phyloP scores from a whole-genome alignment of 1,140 invertebrate genomes.

The Drosophila sp. region DNA sequence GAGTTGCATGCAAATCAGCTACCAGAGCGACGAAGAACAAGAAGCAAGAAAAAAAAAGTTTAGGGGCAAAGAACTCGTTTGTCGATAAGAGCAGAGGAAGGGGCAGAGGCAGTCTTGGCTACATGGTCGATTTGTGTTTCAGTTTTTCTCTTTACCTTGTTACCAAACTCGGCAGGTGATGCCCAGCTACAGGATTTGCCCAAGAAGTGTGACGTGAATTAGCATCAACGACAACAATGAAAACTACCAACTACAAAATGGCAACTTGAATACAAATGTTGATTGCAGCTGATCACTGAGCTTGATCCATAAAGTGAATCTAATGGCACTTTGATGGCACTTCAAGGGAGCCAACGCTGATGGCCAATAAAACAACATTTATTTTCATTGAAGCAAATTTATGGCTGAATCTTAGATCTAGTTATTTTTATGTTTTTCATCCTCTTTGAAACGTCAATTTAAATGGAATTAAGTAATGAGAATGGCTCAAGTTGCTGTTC shows the following conservation, averaged over 20 bases:
- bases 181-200: slow-evolving; percentile 39
- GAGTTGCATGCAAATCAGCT: slow-evolving; percentile 75
- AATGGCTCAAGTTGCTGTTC: no score
- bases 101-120: slow-evolving; percentile 28
- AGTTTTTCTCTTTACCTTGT: slow-evolving; percentile 33
- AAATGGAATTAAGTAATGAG: no score
- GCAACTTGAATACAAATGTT: background rate
- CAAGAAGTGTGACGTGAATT: slow-evolving; percentile 70
- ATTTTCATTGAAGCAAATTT: no score
- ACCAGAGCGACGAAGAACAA: slow-evolving; percentile 31
- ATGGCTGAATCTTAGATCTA: no score
- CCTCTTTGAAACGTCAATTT: no score
- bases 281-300: slow-evolving; percentile 3
- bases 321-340: slow-evolving; percentile 3
- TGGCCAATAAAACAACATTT: no score
- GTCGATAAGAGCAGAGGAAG: slow-evolving; percentile 7
- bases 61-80: slow-evolving; percentile 65
- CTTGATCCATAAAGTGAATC: background rate
- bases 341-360: background rate
- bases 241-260: slow-evolving; percentile 19
- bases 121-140: slow-evolving; percentile 46
- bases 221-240: slow-evolving; percentile 45
- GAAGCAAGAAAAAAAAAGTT: slow-evolving; percentile 15
- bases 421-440: no score
- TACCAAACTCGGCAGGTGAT: slow-evolving; percentile 45